phyloP scores from a whole-genome alignment of 2,888 invertebrate species.

The Hylaea fasciaria region DNA sequence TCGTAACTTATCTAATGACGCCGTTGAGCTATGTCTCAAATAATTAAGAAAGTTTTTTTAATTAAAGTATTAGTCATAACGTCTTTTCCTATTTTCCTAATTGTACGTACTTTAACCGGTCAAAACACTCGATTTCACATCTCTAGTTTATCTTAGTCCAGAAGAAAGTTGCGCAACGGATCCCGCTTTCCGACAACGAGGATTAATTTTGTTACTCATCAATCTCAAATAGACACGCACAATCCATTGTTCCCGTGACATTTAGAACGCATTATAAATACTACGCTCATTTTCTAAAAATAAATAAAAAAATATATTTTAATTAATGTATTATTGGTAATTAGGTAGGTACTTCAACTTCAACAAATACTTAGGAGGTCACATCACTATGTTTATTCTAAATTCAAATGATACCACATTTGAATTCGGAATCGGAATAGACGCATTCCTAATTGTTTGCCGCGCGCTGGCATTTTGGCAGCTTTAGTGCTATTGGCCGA shows the following conservation, averaged over 20 bases:
- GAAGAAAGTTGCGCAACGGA: slow-evolving; percentile 68
- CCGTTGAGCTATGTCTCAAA: no score
- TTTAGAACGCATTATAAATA: slow-evolving; percentile 81
- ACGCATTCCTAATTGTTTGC: slow-evolving; percentile 79
- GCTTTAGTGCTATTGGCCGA: slow-evolving; percentile 72
- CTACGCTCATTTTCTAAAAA: slow-evolving; percentile 65
- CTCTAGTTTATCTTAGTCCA: not conserved
- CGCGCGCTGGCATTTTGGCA: slow-evolving; percentile 76
- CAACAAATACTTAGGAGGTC: slow-evolving; percentile 57
- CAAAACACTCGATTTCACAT: not conserved
- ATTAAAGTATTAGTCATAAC: no score
- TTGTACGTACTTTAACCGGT: slow-evolving; percentile 3
- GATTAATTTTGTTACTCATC: slow-evolving; percentile 80
- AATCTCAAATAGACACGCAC: slow-evolving; percentile 79
- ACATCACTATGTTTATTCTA: slow-evolving; percentile 55
- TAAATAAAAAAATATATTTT: no score
- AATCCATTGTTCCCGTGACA: slow-evolving; percentile 82
- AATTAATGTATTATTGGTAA: slow-evolving; percentile 66
- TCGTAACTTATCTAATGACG: no score
- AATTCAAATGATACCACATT: slow-evolving; percentile 65
- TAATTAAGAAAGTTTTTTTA: no score
- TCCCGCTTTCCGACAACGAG: slow-evolving; percentile 71
- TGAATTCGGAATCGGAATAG: slow-evolving; percentile 78
- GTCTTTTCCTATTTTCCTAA: no score
- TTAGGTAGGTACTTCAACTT: no score